phyloP scores from a whole-genome alignment of 2,888 invertebrate genomes.

The Morpho helenor region DNA sequence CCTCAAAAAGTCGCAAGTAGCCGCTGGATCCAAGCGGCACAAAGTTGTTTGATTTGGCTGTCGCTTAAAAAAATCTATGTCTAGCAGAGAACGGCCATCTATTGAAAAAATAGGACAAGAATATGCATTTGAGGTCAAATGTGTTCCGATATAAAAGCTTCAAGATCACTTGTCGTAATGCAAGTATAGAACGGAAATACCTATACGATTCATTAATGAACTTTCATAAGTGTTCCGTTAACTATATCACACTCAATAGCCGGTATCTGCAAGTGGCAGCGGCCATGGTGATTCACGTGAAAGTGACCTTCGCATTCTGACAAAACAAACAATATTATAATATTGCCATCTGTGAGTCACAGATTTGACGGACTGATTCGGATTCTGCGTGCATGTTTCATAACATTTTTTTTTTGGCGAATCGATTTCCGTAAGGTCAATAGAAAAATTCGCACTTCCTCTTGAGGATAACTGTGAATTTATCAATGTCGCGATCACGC shows the following conservation, averaged over 20 bases:
- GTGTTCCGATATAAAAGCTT: no score
- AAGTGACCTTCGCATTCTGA: constrained; percentile 55
- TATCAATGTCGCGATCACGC: no score
- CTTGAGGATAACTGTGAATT: neutral
- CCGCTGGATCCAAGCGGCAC: no score
- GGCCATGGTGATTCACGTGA: constrained; percentile 49
- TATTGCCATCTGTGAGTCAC: constrained; percentile 30
- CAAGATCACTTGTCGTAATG: no score
- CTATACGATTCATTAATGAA: neutral
- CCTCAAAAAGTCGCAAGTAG: no score
- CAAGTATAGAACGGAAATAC: neutral
- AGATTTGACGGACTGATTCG: constrained; percentile 6
- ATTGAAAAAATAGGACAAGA: no score
- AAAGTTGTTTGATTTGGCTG: no score
- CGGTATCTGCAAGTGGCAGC: neutral
- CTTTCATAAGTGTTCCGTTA: constrained; percentile 21
- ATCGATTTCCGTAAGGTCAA: constrained; percentile 3
- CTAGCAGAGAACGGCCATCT: no score
- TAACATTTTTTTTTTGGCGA: constrained; percentile 16
- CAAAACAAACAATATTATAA: constrained; percentile 29
- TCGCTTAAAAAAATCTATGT: no score
- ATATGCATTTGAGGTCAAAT: no score
- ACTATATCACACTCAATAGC: constrained; percentile 13
- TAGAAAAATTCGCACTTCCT: neutral
- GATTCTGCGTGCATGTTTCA: constrained; percentile 13